These are phyloP conservation scores for Stratiomys singularior DNA, from an alignment of 2,888 invertebrate genomes.

Conservation along the genomic window DNA sequence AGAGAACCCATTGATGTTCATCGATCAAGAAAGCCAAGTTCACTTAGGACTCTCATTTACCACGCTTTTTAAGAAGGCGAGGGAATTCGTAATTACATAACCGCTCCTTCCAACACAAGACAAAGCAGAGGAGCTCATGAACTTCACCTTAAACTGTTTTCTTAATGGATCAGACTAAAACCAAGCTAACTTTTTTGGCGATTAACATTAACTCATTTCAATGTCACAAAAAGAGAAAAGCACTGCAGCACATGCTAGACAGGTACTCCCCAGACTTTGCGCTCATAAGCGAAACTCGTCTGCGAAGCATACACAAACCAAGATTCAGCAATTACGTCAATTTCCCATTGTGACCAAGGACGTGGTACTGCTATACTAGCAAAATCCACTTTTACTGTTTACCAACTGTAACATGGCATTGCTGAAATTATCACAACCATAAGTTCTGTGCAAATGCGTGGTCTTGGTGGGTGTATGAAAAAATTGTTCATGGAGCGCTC, in stretches of 20 bases:
- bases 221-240: not conserved
- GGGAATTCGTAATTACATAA: too few relatives aligned
- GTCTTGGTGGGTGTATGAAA: not conserved
- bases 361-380: not conserved
- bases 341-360: not conserved
- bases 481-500: not conserved
- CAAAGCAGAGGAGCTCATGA: too few relatives aligned
- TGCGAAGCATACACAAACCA: not conserved
- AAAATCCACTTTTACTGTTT: not conserved
- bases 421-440: not conserved
- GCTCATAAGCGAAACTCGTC: not conserved
- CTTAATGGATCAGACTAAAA: not conserved
- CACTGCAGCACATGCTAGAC: not conserved
- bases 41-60: too few relatives aligned
- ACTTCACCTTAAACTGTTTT: too few relatives aligned
- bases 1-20: too few relatives aligned
- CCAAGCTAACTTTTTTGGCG: not conserved
- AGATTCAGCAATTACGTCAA: not conserved
- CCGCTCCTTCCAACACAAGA: too few relatives aligned
- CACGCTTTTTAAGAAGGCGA: too few relatives aligned
- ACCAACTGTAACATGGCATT: not conserved
- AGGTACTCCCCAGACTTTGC: not conserved
- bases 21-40: too few relatives aligned
- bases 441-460: not conserved
- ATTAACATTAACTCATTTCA: not conserved